Evolutionary conservation across 1,140 invertebrate species (phyloP), one percentile per base, ranked within the genome.

Genomic region (Drosophila asahinai): DNA sequence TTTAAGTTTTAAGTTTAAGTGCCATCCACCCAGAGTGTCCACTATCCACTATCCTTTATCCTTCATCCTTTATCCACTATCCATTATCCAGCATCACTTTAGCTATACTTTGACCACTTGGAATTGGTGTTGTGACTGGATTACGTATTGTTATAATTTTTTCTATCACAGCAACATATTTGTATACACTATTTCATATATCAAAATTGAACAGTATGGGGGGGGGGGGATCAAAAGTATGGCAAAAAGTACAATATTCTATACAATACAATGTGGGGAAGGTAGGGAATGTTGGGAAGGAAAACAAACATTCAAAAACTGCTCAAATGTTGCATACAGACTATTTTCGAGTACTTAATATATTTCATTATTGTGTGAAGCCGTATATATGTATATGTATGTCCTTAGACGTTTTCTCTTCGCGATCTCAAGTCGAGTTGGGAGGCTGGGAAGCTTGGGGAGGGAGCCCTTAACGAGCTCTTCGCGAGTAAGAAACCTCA

Each of bases 111-210:
- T 66, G 64, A 54, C 49, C 45, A 57, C 72, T 72, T 82, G 67
- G 47, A 72, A 77, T 87, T 87, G 54, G 54, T 87, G 77, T 89
- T 89, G 73, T 81, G 84, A 67, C 84, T 83, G 73, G 80, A 81
- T 89, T 75, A 80, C 83, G 66, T 83, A 87, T 87, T 87, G 68
- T 80, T 87, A 57, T 57, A 75, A 83, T 87, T 63, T 66, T 87
- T 83, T 87, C 84, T 87, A 87, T 87, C 84, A 87, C 81, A 87
- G 84, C 84, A 87, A 87, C 84, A 89, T 80, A 87, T 78, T 83
- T 87, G 81, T 87, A 87, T 89, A 89, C 66, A 83, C 73, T 87
- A 83, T 74, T 81, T 89, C 79, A 77, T 60, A 40, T 64, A 57
- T 58, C 33, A 80, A 78, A 81, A 62, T 58, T 25, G 61, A 75